Evolutionary conservation across 2,888 invertebrate species (phyloP).

Genomic region (Seira ritae): DNA sequence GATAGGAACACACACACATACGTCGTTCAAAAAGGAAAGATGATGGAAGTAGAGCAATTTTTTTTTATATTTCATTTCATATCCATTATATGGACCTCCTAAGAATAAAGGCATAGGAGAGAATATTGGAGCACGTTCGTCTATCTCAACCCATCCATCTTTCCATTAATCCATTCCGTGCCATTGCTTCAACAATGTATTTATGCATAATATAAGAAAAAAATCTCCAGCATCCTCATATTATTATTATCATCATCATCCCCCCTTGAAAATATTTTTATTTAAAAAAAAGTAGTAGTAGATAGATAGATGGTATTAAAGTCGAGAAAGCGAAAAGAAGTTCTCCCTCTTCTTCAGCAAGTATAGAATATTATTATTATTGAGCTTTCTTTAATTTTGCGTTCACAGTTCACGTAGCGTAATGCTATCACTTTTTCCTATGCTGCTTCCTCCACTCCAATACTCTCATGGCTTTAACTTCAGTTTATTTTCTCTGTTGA

Average conservation of each 20-base stretch:
- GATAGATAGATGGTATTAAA: background rate
- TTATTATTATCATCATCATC: background rate
- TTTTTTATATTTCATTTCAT: background rate
- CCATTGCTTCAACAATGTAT: conserved; percentile 43
- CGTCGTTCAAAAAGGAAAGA: background rate
- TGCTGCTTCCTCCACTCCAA: conserved; percentile 15
- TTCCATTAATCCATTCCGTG: conserved; percentile 60
- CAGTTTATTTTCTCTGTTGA: conserved; percentile 8
- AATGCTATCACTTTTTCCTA: conserved; percentile 29
- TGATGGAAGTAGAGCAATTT: background rate
- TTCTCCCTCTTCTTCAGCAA: background rate
- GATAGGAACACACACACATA: conserved; percentile 59
- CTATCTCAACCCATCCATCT: conserved; percentile 35
- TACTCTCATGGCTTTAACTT: conserved; percentile 10
- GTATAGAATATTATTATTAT: background rate
- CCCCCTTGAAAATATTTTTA: background rate
- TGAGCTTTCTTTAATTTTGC: background rate
- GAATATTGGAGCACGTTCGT: conserved; percentile 41
- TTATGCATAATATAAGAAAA: conserved; percentile 18
- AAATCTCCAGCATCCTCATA: background rate
- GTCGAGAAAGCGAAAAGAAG: background rate
- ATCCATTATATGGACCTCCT: background rate
- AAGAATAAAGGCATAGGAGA: background rate
- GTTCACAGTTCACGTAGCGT: conserved; percentile 10
- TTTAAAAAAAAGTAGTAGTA: background rate